Conservation (phyloP, 2,113 vertebrate genomes). For the Tauraco erythrolophus region DNA sequence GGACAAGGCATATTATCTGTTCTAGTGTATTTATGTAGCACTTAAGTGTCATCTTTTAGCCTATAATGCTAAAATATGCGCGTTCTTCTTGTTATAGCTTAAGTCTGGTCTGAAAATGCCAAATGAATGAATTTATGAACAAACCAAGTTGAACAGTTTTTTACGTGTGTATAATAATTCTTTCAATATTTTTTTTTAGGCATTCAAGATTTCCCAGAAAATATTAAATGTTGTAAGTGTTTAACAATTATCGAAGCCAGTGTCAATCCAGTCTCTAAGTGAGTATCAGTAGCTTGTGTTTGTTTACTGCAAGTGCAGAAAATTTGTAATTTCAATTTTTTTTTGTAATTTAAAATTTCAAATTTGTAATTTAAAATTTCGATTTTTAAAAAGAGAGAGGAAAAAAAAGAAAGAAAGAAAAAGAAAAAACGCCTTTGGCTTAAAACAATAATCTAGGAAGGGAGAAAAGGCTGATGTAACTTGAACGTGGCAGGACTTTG, state of each 20-base stretch:
- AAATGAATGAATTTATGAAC: neutral
- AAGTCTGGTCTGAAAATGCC: neutral
- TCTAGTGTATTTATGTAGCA: neutral
- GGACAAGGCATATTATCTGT: neutral
- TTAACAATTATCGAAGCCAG: slow-evolving; percentile 98
- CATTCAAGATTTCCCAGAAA: slow-evolving; percentile 99
- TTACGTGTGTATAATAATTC: neutral
- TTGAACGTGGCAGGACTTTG: neutral
- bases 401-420: neutral
- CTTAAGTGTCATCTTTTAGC: neutral
- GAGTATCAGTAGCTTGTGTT: slow-evolving; percentile 72
- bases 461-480: neutral
- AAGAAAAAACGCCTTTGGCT: neutral
- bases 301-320: neutral
- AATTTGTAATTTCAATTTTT: too few species aligned
- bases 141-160: neutral
- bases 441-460: neutral
- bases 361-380: too few species aligned
- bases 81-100: neutral
- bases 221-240: slow-evolving; percentile 99
- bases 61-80: neutral
- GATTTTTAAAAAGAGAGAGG: too few species aligned
- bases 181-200: slow-evolving; percentile 75
- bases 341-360: too few species aligned
- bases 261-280: slow-evolving; percentile 99